Base-by-base conservation (phyloP, 1,140 invertebrate genomes). In the Megalopta genalis region DNA sequence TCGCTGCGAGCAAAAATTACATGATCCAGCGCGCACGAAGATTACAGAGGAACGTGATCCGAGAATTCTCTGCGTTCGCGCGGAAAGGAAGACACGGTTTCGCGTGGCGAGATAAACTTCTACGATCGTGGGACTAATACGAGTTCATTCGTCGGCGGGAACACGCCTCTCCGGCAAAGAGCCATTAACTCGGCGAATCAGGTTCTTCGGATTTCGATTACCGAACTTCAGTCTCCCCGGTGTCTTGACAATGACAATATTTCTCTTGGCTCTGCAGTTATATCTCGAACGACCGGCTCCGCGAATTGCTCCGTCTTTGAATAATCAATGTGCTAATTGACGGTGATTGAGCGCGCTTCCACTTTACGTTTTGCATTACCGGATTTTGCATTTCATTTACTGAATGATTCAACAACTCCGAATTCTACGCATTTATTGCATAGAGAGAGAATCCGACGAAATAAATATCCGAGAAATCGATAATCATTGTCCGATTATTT, bases 101-200 rank as follows among this genome's bases (percentile, higher is more conserved):
- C 52, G 32, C 37, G 37, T 59, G 10, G 39, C 23, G 14, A 72
- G 82, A 81, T 77, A 77, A 74, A 73, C 54, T 57, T 52, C 27
- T 46, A 69, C 59, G 54, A 84, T 76, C 77, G 68, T 76, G 77
- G 32, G 72, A 85, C 57, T 32, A 80, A 83, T 60, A 79, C 32
- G 32, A 32, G 32, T 32, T 32, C 32, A 32, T 32, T 32, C 32
- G 32, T 32, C 32, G 32, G 4, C 32, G 32, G 32, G 27, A 63
- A n/a, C 25, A 27, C 27, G 57, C 49, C 68, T 66, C 32, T 21
- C 57, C 54, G 54, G 42, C 12, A 2, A 27, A 42, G 21, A 70
- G 23, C 21, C n/a, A 25, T 16, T 23, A 7, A 66, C n/a, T 25
- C 7, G 64, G 12, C 21, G 12, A 25, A 25, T 6, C 25, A 25